Base-by-base conservation (phyloP, 2,113 vertebrate genomes). In the Ramphastos sulfuratus region DNA sequence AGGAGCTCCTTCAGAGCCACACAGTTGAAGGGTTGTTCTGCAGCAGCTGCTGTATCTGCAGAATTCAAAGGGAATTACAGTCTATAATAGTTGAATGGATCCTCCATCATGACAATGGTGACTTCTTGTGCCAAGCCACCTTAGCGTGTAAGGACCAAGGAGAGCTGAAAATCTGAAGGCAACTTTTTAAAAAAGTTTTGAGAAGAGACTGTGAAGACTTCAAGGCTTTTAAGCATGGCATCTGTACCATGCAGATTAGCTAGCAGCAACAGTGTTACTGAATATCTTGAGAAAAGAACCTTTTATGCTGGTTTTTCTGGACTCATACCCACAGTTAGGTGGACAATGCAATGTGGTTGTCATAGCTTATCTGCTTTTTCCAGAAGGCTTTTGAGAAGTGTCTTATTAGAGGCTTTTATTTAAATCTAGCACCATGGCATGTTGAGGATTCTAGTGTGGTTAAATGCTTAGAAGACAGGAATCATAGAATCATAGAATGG, bases 1-100 rank as follows among this genome's bases (percentile, higher is more conserved):
- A 39, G 35, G 58, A 72, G 42, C 77, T 87, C 24, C 17, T 33
- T 33, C 19, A 52, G 37, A 66, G 65, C 48, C 12, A 1, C 30
- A 16, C 28, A 37, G 79, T 44, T 78, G 42, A 63, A 69, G 74
- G 23, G 14, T 20, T 63, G 50, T 52, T 52, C 50, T 52, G 50
- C 55, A 39, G 54, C 0, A 0, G 39, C 67, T 31, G 24, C 63
- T 4, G 2, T 46, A 31, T 58, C 77, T 55, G 7, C 54, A 55
- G 54, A 44, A 48, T 67, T 90, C 24, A 46, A 39, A 63, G 65
- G 28, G 44, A 81, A 60, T 60, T 76, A 6, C 48, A 66, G 19
- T 19, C 15, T 70, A 9, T 74, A 65, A 35, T 30, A 63, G 73
- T 24, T 52, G 20, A 71, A 78, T 59, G 46, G 37, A 31, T 84